Percentiles rank a stretch among this genome's conserved stretches.
Conservation (phyloP, 2,888 invertebrate species). For the Agrochola macilenta region DNA sequence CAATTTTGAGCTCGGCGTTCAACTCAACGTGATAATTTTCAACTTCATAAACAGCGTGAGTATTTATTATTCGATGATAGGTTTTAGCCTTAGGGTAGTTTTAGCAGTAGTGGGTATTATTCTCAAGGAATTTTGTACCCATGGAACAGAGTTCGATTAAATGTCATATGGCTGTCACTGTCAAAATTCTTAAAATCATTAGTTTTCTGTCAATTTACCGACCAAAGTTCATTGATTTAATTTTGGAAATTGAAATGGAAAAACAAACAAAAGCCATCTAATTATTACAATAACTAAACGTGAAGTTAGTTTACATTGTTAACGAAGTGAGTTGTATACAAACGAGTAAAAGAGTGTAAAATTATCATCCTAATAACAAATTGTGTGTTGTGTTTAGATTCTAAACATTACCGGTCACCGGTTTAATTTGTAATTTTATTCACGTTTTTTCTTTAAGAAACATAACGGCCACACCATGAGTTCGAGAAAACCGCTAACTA, state of each 20-base stretch:
- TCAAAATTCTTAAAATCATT: constrained; percentile 8
- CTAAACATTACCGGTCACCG: constrained; percentile 20
- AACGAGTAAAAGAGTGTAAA: not conserved
- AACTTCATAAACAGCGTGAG: too few species aligned
- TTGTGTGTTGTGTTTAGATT: not conserved
- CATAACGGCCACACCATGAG: constrained; percentile 31
- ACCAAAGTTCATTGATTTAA: not conserved
- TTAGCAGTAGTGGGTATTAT: too few species aligned
- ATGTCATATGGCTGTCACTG: constrained; percentile 4
- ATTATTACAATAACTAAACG: not conserved
- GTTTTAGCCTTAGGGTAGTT: too few species aligned
- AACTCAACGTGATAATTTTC: too few species aligned
- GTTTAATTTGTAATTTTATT: not conserved
- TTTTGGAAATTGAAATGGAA: not conserved
- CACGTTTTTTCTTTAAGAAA: constrained; percentile 3
- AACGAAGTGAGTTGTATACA: not conserved
- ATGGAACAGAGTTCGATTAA: not conserved
- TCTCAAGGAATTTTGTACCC: not conserved
- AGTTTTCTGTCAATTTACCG: not conserved
- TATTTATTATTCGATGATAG: too few species aligned
- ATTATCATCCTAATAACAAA: not conserved
- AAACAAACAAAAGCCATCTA: constrained; percentile 15
- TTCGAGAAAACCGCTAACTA: constrained; percentile 32
- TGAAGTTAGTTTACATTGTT: not conserved
- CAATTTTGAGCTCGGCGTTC: too few species aligned